A percentile compares a stretch with the other conserved stretches of the same genome.
Evolutionary conservation across 2,113 vertebrate genomes (phyloP).

Genomic region (Lampris megalopsis): DNA sequence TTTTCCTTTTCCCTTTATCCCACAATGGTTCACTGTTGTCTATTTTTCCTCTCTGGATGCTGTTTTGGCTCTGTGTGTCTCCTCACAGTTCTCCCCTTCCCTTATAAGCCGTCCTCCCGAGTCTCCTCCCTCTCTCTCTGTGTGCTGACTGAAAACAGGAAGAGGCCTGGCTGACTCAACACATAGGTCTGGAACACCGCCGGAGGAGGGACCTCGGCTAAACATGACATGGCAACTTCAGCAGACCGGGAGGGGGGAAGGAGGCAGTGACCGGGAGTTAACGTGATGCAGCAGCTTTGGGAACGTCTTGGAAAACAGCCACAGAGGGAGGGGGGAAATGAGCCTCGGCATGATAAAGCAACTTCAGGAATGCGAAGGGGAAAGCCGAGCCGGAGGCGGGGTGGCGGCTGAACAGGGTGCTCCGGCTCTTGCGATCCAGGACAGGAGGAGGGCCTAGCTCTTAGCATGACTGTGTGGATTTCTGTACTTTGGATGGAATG

Average conservation of each 20-base stretch:
- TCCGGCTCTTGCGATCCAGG: constrained; percentile 32
- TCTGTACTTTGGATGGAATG: constrained; percentile 1
- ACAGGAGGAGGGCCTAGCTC: constrained; percentile 34
- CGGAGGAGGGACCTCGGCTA: constrained; percentile 35
- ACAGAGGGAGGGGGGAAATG: constrained; percentile 21
- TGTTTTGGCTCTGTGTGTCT: constrained; percentile 18
- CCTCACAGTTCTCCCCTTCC: constrained; percentile 1
- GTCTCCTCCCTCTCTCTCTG: constrained; percentile 54
- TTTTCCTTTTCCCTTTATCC: neutral
- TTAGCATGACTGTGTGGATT: constrained; percentile 62
- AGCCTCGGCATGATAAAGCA: constrained; percentile 42
- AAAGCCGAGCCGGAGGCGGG: constrained; percentile 28
- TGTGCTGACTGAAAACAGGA: constrained; percentile 68
- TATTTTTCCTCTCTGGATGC: constrained; percentile 12
- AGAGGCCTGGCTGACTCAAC: constrained; percentile 29
- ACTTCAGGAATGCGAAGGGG: constrained; percentile 17
- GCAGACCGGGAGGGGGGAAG: constrained; percentile 8
- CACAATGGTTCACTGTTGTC: neutral
- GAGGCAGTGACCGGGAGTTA: constrained; percentile 56
- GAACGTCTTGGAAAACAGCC: neutral
- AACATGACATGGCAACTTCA: constrained; percentile 71
- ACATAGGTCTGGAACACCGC: constrained; percentile 13
- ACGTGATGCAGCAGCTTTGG: constrained; percentile 66
- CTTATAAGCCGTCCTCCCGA: constrained; percentile 54
- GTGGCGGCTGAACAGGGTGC: constrained; percentile 48